Percentiles rank a stretch among this genome's conserved stretches.
phyloP scores from a whole-genome alignment of 30 jellyfish, hydroid and myxozoan species.

The Turritopsis rubra region DNA sequence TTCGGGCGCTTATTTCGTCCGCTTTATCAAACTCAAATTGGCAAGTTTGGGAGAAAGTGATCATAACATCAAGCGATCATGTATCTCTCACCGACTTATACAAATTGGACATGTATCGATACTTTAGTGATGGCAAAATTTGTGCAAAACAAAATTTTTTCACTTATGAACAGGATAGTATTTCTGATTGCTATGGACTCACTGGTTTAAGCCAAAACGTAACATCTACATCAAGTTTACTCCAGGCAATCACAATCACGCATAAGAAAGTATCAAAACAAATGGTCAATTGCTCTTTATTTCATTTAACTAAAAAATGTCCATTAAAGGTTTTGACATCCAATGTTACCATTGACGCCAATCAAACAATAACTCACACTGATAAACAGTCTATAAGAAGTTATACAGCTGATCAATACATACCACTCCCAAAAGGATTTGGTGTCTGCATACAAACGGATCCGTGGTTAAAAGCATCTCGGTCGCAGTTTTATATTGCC shows the following conservation, averaged over 20 bases:
- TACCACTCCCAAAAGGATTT: not conserved
- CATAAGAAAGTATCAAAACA: not conserved
- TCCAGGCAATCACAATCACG: not conserved
- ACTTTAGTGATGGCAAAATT: not conserved
- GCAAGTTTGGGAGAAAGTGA: not conserved
- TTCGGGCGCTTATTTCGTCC: not conserved
- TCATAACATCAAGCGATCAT: not conserved
- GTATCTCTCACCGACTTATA: not conserved
- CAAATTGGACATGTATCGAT: not conserved
- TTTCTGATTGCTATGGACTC: not conserved
- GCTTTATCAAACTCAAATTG: not conserved
- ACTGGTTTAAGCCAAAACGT: not conserved
- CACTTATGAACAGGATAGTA: not conserved
- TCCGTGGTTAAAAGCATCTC: not conserved
- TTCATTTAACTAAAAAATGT: not conserved
- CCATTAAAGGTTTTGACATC: not conserved
- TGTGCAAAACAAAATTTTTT: not conserved
- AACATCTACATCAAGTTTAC: not conserved
- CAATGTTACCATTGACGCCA: not conserved
- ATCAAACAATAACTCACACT: not conserved
- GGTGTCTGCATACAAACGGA: not conserved
- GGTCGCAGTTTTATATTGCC: not conserved
- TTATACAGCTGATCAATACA: not conserved
- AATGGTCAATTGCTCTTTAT: not conserved
- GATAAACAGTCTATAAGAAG: not conserved